phyloP scores from a whole-genome alignment of 2,797 vertebrate species.

The Adrianichthys oophorus region DNA sequence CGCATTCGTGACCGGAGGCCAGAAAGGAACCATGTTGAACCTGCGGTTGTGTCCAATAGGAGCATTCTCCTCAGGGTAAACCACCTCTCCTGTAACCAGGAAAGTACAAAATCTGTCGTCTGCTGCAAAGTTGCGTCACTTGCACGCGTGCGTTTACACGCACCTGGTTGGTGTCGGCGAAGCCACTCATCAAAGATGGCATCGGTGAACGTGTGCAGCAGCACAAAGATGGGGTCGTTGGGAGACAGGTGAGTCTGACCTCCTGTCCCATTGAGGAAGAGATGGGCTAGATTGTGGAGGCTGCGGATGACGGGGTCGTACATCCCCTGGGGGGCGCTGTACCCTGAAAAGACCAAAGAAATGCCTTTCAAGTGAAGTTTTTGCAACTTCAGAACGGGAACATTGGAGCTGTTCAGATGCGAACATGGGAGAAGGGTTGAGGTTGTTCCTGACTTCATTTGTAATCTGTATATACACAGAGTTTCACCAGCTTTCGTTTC shows the following conservation, averaged over 20 bases:
- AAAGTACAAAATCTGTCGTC: not conserved
- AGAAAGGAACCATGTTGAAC: slow-evolving; percentile 98
- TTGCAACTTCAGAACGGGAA: slow-evolving; percentile 50
- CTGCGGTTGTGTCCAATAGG: slow-evolving; percentile 93
- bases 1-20: slow-evolving; percentile 91
- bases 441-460: slow-evolving; percentile 35
- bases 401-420: slow-evolving; percentile 49
- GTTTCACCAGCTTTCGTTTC: slow-evolving; percentile 20
- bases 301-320: slow-evolving; percentile 91
- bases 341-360: slow-evolving; percentile 76
- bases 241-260: slow-evolving; percentile 96
- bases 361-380: slow-evolving; percentile 21
- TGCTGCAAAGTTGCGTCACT: not conserved
- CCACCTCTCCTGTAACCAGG: slow-evolving; percentile 80
- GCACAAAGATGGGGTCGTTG: slow-evolving; percentile 94
- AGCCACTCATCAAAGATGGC: slow-evolving; percentile 97
- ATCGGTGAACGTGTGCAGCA: slow-evolving; percentile 94
- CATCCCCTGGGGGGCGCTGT: slow-evolving; percentile 89
- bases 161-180: slow-evolving; percentile 85
- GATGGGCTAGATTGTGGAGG: slow-evolving; percentile 95
- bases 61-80: slow-evolving; percentile 90
- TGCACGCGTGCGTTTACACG: not conserved
- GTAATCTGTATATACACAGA: slow-evolving; percentile 16
- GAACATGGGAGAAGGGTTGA: slow-evolving; percentile 38
- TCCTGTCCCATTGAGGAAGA: slow-evolving; percentile 95